These are phyloP conservation scores for Todiramphus chloris DNA, from an alignment of 2,113 vertebrate species.

Conservation along the genomic window DNA sequence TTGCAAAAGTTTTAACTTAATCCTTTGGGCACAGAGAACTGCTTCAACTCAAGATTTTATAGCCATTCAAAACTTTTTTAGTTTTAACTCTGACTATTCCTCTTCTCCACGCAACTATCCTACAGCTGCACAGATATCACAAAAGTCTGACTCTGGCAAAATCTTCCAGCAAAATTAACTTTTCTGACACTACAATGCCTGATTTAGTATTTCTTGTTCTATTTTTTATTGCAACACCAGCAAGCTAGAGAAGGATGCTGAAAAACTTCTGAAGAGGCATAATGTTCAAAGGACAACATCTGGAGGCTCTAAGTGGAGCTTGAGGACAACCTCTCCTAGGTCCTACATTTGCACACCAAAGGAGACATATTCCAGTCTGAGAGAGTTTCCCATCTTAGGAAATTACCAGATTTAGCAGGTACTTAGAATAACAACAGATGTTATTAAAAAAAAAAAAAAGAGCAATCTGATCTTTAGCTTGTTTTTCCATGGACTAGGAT, in stretches of 20 bases:
- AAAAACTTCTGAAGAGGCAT: not conserved
- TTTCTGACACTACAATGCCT: not conserved
- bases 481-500: not conserved
- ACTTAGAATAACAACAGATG: not conserved
- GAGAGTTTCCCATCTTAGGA: not conserved
- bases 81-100: conserved; percentile 3
- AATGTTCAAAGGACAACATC: not conserved
- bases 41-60: not conserved
- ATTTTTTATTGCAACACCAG: not conserved
- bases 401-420: not conserved
- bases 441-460: not conserved
- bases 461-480: not conserved
- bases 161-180: not conserved
- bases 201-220: not conserved
- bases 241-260: not conserved
- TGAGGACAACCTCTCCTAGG: not conserved
- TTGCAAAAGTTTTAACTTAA: not conserved
- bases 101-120: not conserved
- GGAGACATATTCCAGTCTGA: not conserved
- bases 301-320: not conserved
- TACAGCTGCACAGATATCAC: not conserved
- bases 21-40: not conserved
- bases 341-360: not conserved
- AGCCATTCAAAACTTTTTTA: not conserved
- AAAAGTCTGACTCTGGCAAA: not conserved